Percentiles rank a stretch among this genome's conserved stretches.
Conservation (phyloP, 2,888 invertebrate species). For the Lasioglossum figueresi region DNA sequence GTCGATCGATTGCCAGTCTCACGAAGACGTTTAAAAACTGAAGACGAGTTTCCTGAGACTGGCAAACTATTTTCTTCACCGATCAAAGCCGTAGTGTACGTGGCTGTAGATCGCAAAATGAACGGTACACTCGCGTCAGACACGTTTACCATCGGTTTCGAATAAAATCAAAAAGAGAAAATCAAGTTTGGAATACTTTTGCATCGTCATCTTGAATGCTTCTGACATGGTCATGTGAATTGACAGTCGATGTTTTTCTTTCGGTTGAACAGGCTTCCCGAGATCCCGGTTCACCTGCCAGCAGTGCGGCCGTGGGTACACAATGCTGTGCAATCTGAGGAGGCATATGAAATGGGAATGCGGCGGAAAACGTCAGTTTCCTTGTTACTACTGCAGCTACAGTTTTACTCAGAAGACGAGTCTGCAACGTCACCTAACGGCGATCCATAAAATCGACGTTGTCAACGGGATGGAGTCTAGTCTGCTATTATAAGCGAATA, state of each 20-base stretch:
- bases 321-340: constrained; percentile 74
- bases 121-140: constrained; percentile 3
- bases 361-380: constrained; percentile 80
- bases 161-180: neutral
- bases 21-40: neutral
- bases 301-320: constrained; percentile 75
- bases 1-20: neutral
- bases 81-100: neutral
- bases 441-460: constrained; percentile 77
- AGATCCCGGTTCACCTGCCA: constrained; percentile 70
- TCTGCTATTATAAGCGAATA: constrained; percentile 48
- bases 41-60: neutral
- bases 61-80: neutral
- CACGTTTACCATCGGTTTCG: constrained; percentile 27
- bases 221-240: constrained; percentile 4
- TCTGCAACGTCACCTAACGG: constrained; percentile 79
- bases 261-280: constrained; percentile 70
- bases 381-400: constrained; percentile 78
- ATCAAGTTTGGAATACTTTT: neutral
- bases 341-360: constrained; percentile 82
- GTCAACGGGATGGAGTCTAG: constrained; percentile 48
- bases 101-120: neutral
- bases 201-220: neutral
- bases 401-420: constrained; percentile 81
- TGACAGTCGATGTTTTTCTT: constrained; percentile 54